phyloP scores from a whole-genome alignment of 1,140 invertebrate genomes.

The Dendroctonus valens region DNA sequence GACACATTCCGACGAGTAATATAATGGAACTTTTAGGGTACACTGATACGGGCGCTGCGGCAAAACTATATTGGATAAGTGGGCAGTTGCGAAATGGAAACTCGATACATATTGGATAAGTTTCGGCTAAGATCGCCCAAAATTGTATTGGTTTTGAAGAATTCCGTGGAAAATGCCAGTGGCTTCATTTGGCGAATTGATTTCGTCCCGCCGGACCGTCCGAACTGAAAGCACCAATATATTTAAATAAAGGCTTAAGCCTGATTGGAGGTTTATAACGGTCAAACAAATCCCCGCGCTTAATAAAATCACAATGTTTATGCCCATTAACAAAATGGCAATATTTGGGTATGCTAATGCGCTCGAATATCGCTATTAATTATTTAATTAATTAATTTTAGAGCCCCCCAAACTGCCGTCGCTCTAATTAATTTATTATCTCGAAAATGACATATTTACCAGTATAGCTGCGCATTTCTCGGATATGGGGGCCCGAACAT shows the following conservation, averaged over 20 bases:
- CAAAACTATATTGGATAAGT: slow-evolving; percentile 22
- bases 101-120: slow-evolving; percentile 16
- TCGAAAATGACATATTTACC: slow-evolving; percentile 16
- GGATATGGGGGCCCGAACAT: not conserved
- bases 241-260: too few species aligned
- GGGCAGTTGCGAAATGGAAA: slow-evolving; percentile 8
- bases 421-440: slow-evolving; percentile 18
- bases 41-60: slow-evolving; percentile 13
- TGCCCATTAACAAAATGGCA: not conserved
- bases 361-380: slow-evolving; percentile 10
- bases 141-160: too few species aligned
- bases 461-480: slow-evolving; percentile 3
- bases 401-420: not conserved
- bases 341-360: slow-evolving; percentile 1
- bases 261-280: too few species aligned
- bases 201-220: too few species aligned
- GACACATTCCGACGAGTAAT: slow-evolving; percentile 26
- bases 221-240: too few species aligned
- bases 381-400: not conserved
- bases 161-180: too few species aligned
- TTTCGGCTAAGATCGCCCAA: slow-evolving; percentile 1
- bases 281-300: too few species aligned
- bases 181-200: too few species aligned
- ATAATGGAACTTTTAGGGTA: slow-evolving; percentile 23
- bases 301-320: too few species aligned